phyloP scores from a whole-genome alignment of 2,797 vertebrate genomes.

The Sarcoramphus papa region DNA sequence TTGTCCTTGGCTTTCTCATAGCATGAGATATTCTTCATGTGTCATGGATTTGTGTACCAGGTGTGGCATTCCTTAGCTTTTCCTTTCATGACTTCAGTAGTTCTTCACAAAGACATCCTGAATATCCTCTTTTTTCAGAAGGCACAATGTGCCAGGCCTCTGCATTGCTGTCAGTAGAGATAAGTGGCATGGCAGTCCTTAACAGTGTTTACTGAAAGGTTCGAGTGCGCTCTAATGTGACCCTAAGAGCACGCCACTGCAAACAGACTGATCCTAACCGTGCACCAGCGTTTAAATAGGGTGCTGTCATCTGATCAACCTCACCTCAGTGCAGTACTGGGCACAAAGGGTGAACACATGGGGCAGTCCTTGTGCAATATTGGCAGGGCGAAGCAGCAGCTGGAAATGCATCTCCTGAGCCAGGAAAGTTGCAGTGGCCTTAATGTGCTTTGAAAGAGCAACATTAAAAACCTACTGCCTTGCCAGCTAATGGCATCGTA shows the following conservation, averaged over 20 bases:
- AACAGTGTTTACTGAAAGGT: not conserved
- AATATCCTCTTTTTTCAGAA: not conserved
- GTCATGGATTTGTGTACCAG: not conserved
- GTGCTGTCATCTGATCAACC: slow-evolving; percentile 15
- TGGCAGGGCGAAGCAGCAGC: not conserved
- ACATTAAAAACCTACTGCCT: not conserved
- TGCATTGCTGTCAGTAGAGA: not conserved
- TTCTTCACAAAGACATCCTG: not conserved
- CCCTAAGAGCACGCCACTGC: not conserved
- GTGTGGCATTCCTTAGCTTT: not conserved
- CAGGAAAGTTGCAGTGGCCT: not conserved
- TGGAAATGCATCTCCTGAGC: not conserved
- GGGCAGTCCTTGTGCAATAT: not conserved
- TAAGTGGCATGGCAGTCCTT: not conserved
- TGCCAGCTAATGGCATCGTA: not conserved
- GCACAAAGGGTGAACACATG: not conserved
- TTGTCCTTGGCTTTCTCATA: not conserved
- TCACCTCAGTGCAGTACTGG: not conserved
- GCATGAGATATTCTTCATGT: not conserved
- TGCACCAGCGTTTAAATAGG: not conserved
- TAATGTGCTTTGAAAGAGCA: slow-evolving; percentile 26
- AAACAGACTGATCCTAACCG: not conserved
- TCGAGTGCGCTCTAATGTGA: not conserved
- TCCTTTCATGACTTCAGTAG: not conserved
- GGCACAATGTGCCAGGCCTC: not conserved